Conservation (phyloP, 2,797 vertebrate genomes). For the Propithecus deckenii region DNA sequence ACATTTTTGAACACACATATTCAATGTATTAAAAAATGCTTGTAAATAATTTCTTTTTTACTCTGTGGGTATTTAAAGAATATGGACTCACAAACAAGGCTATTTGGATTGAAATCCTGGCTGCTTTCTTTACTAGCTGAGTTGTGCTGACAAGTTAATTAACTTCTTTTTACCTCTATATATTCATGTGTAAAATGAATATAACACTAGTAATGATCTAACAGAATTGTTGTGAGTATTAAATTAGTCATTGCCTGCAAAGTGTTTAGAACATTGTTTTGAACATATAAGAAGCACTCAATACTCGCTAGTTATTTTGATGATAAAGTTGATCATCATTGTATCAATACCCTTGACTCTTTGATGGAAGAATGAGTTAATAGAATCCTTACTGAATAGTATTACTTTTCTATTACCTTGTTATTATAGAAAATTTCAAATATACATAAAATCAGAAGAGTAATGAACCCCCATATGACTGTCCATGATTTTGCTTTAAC, state of each 20-base stretch:
- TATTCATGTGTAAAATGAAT: slow-evolving; percentile 8
- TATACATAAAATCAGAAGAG: neutral
- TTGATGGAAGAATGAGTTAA: neutral
- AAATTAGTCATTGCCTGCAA: neutral
- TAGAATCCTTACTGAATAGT: neutral
- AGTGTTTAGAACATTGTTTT: neutral
- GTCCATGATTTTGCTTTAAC: neutral
- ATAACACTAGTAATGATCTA: neutral
- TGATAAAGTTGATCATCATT: neutral
- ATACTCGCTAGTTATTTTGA: neutral
- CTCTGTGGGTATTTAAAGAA: neutral
- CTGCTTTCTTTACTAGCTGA: neutral
- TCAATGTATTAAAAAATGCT: neutral
- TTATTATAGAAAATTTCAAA: neutral
- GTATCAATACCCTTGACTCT: neutral
- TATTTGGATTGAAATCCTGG: neutral
- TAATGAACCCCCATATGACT: neutral
- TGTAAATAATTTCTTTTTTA: neutral
- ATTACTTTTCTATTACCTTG: neutral
- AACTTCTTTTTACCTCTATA: neutral
- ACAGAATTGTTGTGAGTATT: neutral
- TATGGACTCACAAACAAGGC: neutral
- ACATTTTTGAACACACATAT: neutral
- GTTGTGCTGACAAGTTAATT: neutral
- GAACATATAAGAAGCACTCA: neutral